These are phyloP conservation scores for Takifugu ocellatus DNA, from an alignment of 2,797 vertebrate genomes.

Conservation along the genomic window DNA sequence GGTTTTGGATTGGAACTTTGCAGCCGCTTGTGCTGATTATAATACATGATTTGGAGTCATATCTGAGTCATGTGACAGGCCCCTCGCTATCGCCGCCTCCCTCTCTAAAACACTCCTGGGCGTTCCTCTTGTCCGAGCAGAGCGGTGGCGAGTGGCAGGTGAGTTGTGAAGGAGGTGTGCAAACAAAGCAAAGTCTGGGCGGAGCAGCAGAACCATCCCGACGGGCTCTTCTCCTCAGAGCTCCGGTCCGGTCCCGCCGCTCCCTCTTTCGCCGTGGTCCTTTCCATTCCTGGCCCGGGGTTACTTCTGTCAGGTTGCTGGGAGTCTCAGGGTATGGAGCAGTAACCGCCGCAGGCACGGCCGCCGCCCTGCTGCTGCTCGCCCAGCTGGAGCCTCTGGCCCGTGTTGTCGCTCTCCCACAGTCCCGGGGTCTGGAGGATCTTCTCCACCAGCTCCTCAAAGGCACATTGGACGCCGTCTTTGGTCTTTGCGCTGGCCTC, in stretches of 20 bases:
- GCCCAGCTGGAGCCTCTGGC: conserved; percentile 83
- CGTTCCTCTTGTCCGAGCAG: too few relatives aligned
- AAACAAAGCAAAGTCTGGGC: conserved; percentile 87
- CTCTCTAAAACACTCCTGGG: neutral
- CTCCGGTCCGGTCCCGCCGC: conserved; percentile 15
- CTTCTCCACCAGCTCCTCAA: conserved; percentile 98
- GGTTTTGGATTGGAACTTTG: neutral
- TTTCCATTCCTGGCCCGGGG: conserved; percentile 43
- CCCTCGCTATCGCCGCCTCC: conserved; percentile 31
- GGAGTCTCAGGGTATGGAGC: conserved; percentile 85
- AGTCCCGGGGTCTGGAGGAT: conserved; percentile 97
- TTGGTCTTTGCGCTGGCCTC: conserved; percentile 98
- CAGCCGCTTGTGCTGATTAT: conserved; percentile 15
- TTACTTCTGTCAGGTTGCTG: conserved; percentile 27
- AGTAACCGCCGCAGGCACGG: conserved; percentile 87
- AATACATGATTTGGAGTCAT: conserved; percentile 23
- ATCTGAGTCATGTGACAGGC: conserved; percentile 37
- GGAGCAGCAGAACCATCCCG: conserved; percentile 40
- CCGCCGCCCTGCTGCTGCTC: conserved; percentile 75
- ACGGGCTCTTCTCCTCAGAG: conserved; percentile 56
- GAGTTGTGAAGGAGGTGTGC: conserved; percentile 76
- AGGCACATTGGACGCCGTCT: conserved; percentile 97
- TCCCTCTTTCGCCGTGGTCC: neutral
- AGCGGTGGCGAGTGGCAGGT: conserved; percentile 9
- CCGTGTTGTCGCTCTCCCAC: conserved; percentile 92